A percentile compares a stretch with the other conserved stretches of the same genome.
Evolutionary conservation across 2,888 invertebrate species (phyloP).

Genomic region (Athetis lepigone): DNA sequence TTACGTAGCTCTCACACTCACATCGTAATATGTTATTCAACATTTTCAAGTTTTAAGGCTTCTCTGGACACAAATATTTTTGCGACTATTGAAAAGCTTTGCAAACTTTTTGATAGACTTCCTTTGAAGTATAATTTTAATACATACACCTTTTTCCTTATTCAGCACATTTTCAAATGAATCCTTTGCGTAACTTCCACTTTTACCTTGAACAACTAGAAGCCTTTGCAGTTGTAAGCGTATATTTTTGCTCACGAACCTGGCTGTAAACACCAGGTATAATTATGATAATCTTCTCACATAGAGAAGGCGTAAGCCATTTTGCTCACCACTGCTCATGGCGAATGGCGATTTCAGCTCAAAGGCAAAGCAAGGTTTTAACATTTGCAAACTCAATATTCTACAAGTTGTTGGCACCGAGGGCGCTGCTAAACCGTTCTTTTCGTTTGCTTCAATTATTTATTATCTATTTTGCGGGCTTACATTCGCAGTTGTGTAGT

Average conservation of each 20-base stretch:
- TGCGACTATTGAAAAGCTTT: constrained; percentile 15
- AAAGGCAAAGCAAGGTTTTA: constrained; percentile 1
- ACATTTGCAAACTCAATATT: background rate
- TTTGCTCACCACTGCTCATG: background rate
- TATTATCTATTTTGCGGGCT: background rate
- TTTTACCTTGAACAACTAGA: constrained; percentile 32
- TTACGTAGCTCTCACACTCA: constrained; percentile 25
- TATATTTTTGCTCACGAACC: constrained; percentile 20
- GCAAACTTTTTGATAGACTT: constrained; percentile 36
- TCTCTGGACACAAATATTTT: constrained; percentile 1
- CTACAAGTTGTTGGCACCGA: constrained; percentile 4
- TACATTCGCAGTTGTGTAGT: background rate
- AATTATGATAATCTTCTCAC: background rate
- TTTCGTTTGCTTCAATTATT: constrained; percentile 2
- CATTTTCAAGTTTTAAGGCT: constrained; percentile 21
- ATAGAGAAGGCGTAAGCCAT: background rate
- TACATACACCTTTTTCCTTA: constrained; percentile 36
- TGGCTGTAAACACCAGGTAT: constrained; percentile 3
- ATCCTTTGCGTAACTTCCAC: constrained; percentile 28
- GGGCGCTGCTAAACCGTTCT: background rate
- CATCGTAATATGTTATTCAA: constrained; percentile 18
- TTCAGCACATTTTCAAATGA: constrained; percentile 24
- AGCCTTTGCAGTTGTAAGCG: constrained; percentile 13
- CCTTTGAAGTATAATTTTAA: constrained; percentile 23
- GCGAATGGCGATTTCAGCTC: background rate